Base-by-base conservation (phyloP, 2,113 vertebrate species). In the Pipa parva region DNA sequence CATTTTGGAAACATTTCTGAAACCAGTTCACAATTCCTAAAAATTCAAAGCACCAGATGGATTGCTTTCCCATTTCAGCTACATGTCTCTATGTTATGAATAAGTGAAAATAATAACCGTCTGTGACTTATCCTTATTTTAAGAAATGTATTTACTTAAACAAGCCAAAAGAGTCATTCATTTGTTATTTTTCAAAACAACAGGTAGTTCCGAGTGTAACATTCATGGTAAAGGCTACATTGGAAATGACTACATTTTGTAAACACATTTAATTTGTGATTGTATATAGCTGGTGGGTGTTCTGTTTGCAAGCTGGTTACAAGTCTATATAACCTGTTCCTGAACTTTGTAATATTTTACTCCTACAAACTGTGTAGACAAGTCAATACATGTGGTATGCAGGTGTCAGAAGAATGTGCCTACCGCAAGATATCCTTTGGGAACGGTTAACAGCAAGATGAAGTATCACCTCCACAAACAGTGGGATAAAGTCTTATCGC, bases 351-450 rank as follows among this genome's bases (percentile, higher is more conserved):
- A 20, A 56, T 76, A 56, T 59, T 79, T 80, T 81, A 63, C 72
- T 73, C 78, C 72, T 72, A 83, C 83, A 80, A 86, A 85, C 80
- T 76, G 64, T 69, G 59, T 58, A 73, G 77, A 79, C 87, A 86
- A 84, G 88, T 78, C 76, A 66, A 50, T 65, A 79, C 85, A 86
- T 71, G 84, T 77, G 75, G 66, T 36, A 29, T 61, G 76, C 75
- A 72, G 76, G 71, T 46, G 55, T 76, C 64, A 55, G 71, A 46
- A 63, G 76, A 77, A 75, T 61, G 74, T 73, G 64, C 74, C 68
- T 62, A 66, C 73, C 80, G 64, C 61, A 78, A 63, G 61, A 65
- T 68, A 73, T 59, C 77, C 73, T 75, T 81, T 72, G 75, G 82
- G 77, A 76, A 85, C 77, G 78, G 20, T 71, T 63, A 36, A 58